A percentile compares a stretch with the other conserved stretches of the same genome.
These are phyloP conservation scores for Xylota sylvarum DNA, from an alignment of 2,888 invertebrate species.

Conservation along the genomic window DNA sequence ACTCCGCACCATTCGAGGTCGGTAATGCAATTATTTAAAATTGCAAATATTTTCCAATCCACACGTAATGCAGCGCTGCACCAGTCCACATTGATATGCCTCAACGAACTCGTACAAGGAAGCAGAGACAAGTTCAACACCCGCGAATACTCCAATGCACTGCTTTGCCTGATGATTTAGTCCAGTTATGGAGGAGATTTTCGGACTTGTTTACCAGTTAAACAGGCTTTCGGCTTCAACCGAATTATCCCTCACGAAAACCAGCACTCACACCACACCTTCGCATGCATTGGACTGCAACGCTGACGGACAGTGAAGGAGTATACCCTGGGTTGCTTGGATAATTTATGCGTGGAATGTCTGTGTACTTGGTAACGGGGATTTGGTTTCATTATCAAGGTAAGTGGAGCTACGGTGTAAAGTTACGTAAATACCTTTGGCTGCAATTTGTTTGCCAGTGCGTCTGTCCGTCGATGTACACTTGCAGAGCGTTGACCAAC, in stretches of 20 bases:
- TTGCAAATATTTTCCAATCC: slow-evolving; percentile 48
- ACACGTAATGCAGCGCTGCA: background rate
- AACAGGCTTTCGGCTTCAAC: slow-evolving; percentile 64
- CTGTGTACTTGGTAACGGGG: slow-evolving; percentile 61
- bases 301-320: slow-evolving; percentile 23
- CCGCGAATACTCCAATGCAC: slow-evolving; percentile 55
- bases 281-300: slow-evolving; percentile 11
- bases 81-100: background rate
- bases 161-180: slow-evolving; percentile 44
- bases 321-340: slow-evolving; percentile 21
- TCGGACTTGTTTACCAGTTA: slow-evolving; percentile 58
- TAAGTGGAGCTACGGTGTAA: slow-evolving; percentile 66
- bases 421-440: slow-evolving; percentile 55
- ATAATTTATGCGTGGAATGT: slow-evolving; percentile 58
- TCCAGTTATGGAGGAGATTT: slow-evolving; percentile 59
- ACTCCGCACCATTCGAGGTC: slow-evolving; percentile 1
- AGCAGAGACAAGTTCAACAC: slow-evolving; percentile 43
- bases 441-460: slow-evolving; percentile 50
- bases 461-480: slow-evolving; percentile 23
- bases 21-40: slow-evolving; percentile 61
- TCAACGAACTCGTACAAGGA: slow-evolving; percentile 16
- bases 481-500: slow-evolving; percentile 55
- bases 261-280: slow-evolving; percentile 44
- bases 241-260: slow-evolving; percentile 50
- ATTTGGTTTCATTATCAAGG: slow-evolving; percentile 72